Evolutionary conservation across 2,888 invertebrate genomes (phyloP).

Genomic region (Phengaris alcon): DNA sequence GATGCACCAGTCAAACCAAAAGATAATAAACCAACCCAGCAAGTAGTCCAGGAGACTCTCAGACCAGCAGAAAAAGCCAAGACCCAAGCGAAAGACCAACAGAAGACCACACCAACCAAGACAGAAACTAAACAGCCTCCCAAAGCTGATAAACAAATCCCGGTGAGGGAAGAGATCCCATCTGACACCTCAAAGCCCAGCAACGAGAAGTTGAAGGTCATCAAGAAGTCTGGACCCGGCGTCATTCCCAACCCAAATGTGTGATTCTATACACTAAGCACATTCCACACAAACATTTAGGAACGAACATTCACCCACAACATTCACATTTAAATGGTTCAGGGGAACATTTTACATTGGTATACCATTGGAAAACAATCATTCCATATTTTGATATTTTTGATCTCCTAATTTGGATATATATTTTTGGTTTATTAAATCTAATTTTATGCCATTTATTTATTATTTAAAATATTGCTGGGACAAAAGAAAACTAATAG

Average conservation of each 20-base stretch:
- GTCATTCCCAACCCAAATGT: conserved; percentile 66
- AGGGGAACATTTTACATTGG: conserved; percentile 19
- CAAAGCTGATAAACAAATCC: conserved; percentile 49
- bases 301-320: too few species aligned
- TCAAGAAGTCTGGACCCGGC: conserved; percentile 77
- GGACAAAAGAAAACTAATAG: neutral
- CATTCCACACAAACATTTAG: neutral
- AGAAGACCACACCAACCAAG: neutral
- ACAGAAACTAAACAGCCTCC: conserved; percentile 4
- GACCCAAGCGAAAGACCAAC: conserved; percentile 1
- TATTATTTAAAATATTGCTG: neutral
- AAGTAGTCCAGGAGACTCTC: neutral
- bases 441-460: neutral
- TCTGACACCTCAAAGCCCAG: conserved; percentile 75
- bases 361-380: conserved; percentile 14
- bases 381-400: conserved; percentile 18
- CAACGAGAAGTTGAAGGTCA: conserved; percentile 79
- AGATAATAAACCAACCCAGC: neutral
- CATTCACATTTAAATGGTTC: neutral
- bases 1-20: conserved; percentile 31
- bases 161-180: conserved; percentile 77
- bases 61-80: neutral
- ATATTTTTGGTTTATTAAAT: neutral
- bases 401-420: neutral
- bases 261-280: conserved; percentile 42